These are phyloP conservation scores for Toxotes jaculatrix DNA, from an alignment of 2,113 vertebrate species.

Conservation along the genomic window DNA sequence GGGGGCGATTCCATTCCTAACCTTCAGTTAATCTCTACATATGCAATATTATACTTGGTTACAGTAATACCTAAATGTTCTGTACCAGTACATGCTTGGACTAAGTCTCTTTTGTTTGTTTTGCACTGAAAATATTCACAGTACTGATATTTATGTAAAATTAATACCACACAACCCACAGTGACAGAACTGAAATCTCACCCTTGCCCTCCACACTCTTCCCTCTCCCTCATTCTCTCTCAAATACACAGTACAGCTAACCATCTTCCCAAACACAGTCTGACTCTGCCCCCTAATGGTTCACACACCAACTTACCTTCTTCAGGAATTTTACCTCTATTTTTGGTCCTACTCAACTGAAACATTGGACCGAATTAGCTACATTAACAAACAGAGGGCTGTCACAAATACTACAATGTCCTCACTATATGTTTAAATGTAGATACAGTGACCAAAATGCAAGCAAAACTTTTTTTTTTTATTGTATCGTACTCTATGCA, in stretches of 20 bases:
- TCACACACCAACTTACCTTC: conserved; percentile 25
- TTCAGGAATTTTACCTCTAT: background rate
- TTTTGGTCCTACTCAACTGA: background rate
- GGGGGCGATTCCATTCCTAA: background rate
- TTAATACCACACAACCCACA: conserved; percentile 15
- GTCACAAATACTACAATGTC: background rate
- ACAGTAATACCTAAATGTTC: conserved; percentile 12
- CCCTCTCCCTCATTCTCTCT: background rate
- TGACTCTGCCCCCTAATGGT: conserved; percentile 75
- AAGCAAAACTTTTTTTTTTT: background rate
- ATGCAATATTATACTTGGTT: background rate
- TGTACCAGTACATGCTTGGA: background rate
- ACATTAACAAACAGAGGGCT: background rate
- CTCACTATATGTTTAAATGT: background rate
- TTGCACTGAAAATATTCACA: conserved; percentile 29
- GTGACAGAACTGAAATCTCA: conserved; percentile 8
- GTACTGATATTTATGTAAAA: conserved; percentile 2
- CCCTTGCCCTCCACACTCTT: background rate
- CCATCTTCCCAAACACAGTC: conserved; percentile 39
- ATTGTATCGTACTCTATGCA: background rate
- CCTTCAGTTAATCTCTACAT: background rate
- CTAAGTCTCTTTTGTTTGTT: background rate
- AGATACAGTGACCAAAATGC: background rate
- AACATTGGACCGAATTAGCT: background rate
- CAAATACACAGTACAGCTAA: background rate